Conservation (phyloP, 2,797 vertebrate species). For the Pteronotus mesoamericanus region DNA sequence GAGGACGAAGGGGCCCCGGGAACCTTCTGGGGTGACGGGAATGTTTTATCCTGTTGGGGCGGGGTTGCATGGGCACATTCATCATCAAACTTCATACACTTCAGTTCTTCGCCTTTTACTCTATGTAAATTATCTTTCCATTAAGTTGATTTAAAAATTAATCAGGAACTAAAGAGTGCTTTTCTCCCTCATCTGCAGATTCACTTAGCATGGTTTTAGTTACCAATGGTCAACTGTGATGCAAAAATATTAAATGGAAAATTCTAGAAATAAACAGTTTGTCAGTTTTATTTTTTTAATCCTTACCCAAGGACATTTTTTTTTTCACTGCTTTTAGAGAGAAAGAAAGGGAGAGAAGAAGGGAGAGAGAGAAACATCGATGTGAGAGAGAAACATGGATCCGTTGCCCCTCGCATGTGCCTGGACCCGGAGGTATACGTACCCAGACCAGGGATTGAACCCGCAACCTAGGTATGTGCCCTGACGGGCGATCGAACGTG, state of each 20-base stretch:
- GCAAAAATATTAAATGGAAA: not conserved
- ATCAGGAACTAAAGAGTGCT: not conserved
- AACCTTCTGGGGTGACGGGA: not conserved
- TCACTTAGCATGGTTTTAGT: not conserved
- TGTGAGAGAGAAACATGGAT: no score
- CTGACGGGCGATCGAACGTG: no score
- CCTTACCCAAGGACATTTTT: no score
- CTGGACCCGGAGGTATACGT: no score
- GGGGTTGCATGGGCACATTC: accelerated
- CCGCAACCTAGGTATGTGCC: no score
- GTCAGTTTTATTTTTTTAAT: no score
- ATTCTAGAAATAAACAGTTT: not conserved
- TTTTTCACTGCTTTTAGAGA: no score
- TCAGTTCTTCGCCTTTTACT: not conserved
- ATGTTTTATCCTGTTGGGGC: no score
- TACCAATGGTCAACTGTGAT: not conserved
- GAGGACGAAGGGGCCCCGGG: not conserved
- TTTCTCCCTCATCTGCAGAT: not conserved
- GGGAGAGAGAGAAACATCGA: no score
- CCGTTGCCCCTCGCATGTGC: no score
- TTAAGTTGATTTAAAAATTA: not conserved
- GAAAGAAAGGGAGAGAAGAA: no score
- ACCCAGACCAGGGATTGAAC: no score
- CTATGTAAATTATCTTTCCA: not conserved
- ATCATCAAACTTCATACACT: not conserved